These are phyloP conservation scores for Bubo scandiacus DNA, from an alignment of 2,113 vertebrate genomes.

Conservation along the genomic window DNA sequence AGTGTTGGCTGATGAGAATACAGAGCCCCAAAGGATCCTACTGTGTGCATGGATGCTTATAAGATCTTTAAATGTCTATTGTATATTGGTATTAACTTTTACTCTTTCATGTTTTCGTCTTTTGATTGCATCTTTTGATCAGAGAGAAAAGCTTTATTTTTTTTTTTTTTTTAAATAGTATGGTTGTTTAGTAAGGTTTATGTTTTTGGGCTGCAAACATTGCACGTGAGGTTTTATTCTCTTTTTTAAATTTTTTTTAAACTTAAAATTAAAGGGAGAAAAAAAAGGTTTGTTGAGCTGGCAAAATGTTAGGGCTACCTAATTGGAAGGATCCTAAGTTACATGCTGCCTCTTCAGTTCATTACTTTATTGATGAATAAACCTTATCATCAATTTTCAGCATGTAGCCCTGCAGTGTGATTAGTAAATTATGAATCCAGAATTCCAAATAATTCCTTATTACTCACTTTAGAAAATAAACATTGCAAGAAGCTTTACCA, in stretches of 20 bases:
- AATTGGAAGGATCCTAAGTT: background rate
- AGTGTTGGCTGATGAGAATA: background rate
- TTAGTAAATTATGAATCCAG: background rate
- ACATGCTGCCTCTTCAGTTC: background rate
- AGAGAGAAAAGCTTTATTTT: background rate
- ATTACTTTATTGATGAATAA: background rate
- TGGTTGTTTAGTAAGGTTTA: background rate
- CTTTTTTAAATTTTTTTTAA: fast-evolving
- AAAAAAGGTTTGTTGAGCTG: background rate
- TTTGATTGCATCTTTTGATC: background rate
- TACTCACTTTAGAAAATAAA: background rate
- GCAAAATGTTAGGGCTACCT: background rate
- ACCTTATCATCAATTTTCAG: background rate
- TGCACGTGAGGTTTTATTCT: background rate
- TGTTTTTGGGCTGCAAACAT: background rate
- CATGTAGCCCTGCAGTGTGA: background rate
- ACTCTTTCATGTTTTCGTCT: background rate
- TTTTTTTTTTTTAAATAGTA: background rate
- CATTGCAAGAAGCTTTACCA: background rate
- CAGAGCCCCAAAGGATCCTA: background rate
- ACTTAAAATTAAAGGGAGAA: background rate
- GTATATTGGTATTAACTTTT: background rate
- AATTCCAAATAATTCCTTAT: background rate
- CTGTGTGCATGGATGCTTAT: background rate
- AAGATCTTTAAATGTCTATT: background rate